Conservation (phyloP, 2,797 vertebrate genomes). For the Tinamus major region DNA sequence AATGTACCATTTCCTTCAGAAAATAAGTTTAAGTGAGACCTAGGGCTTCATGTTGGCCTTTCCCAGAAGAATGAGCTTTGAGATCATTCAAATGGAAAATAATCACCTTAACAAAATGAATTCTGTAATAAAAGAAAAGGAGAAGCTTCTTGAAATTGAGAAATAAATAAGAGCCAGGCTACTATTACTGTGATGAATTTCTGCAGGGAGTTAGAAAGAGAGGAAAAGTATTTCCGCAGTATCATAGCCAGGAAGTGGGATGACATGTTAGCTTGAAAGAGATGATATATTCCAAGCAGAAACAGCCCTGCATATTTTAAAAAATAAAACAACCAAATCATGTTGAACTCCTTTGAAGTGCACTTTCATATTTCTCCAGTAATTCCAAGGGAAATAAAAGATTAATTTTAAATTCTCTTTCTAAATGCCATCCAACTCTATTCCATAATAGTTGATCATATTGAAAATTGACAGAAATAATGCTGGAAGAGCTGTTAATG, state of each 20-base stretch:
- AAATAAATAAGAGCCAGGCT: neutral
- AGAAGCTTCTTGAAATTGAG: neutral
- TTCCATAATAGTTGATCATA: neutral
- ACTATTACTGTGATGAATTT: neutral
- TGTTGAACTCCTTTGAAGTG: constrained; percentile 1
- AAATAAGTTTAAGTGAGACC: constrained; percentile 20
- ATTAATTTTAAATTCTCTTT: constrained; percentile 26
- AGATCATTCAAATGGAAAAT: constrained; percentile 33
- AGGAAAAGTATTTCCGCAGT: neutral
- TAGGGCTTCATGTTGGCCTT: neutral
- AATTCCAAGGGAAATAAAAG: constrained; percentile 34
- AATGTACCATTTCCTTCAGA: neutral
- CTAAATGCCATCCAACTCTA: neutral
- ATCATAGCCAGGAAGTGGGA: neutral
- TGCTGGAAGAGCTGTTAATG: neutral
- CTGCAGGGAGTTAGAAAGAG: neutral
- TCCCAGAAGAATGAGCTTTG: neutral
- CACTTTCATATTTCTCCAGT: constrained; percentile 31
- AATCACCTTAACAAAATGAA: constrained; percentile 2
- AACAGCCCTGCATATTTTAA: neutral
- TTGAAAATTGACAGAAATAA: neutral
- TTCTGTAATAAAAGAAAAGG: neutral
- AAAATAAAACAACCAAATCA: neutral
- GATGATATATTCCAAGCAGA: neutral
- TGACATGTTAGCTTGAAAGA: neutral